These are phyloP conservation scores for Zootermopsis nevadensis DNA, from an alignment of 2,888 invertebrate species.

Conservation along the genomic window DNA sequence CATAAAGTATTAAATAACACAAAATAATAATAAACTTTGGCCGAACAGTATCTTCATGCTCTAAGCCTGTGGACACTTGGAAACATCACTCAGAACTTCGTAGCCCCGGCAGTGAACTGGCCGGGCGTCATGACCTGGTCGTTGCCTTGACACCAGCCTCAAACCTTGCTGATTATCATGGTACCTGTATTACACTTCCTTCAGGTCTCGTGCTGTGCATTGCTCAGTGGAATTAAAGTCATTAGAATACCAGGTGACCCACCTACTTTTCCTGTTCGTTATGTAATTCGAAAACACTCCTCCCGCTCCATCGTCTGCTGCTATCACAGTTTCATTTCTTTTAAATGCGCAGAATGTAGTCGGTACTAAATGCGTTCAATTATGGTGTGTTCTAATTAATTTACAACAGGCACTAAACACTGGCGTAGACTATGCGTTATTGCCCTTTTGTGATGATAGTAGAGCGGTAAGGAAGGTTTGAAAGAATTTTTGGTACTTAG, in stretches of 20 bases:
- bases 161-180: constrained; percentile 36
- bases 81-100: no score
- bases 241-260: constrained; percentile 22
- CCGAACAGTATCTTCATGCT: no score
- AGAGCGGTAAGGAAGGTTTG: background rate
- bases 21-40: no score
- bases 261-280: background rate
- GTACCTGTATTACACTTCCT: constrained; percentile 50
- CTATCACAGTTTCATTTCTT: background rate
- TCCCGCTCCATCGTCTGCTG: background rate
- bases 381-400: constrained; percentile 8
- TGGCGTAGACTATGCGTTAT: background rate
- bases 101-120: background rate
- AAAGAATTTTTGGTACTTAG: background rate
- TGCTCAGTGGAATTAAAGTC: constrained; percentile 16
- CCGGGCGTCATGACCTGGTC: background rate
- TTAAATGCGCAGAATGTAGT: background rate
- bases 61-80: no score
- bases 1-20: no score
- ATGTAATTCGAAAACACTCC: background rate
- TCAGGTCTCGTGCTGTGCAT: constrained; percentile 18
- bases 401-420: background rate
- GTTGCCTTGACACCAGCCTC: background rate
- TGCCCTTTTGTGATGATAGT: background rate
- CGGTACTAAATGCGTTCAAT: background rate